Evolutionary conservation across 2,888 invertebrate species (phyloP).

Genomic region (Fragum sueziense): DNA sequence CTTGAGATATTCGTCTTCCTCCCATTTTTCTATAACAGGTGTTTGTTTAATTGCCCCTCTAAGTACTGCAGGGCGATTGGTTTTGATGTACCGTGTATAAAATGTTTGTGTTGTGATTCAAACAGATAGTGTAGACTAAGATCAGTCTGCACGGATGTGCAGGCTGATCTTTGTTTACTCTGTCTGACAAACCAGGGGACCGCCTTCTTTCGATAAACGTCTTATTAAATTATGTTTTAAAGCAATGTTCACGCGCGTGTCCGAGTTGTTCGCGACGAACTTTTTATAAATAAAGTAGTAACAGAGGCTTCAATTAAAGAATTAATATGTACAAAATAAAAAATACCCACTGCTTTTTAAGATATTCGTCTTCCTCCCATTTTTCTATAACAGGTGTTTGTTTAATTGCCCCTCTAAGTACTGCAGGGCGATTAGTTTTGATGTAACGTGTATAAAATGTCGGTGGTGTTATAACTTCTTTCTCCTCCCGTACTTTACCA

Average conservation of each 20-base stretch:
- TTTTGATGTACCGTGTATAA: conserved; percentile 72
- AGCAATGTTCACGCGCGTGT: too few species aligned
- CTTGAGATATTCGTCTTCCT: conserved; percentile 76
- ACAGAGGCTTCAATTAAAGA: too few species aligned
- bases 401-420: conserved; percentile 72
- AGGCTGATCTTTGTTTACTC: too few species aligned
- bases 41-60: conserved; percentile 69
- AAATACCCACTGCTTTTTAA: conserved; percentile 72
- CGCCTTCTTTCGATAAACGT: too few species aligned
- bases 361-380: conserved; percentile 78
- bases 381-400: conserved; percentile 69
- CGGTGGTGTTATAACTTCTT: conserved; percentile 67
- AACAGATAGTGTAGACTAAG: too few species aligned
- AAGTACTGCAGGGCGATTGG: conserved; percentile 73
- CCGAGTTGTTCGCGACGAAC: too few species aligned
- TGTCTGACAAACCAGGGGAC: too few species aligned
- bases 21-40: conserved; percentile 74
- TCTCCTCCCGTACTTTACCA: conserved; percentile 71
- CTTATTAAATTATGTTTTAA: too few species aligned
- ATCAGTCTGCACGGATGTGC: too few species aligned
- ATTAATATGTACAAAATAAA: too few species aligned
- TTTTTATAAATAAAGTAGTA: too few species aligned
- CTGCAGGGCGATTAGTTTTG: conserved; percentile 70
- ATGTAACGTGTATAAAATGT: conserved; percentile 77
- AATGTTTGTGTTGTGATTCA: conserved; percentile 75